These are phyloP conservation scores for Sicus ferrugineus DNA, from an alignment of 2,888 invertebrate genomes.

Conservation along the genomic window DNA sequence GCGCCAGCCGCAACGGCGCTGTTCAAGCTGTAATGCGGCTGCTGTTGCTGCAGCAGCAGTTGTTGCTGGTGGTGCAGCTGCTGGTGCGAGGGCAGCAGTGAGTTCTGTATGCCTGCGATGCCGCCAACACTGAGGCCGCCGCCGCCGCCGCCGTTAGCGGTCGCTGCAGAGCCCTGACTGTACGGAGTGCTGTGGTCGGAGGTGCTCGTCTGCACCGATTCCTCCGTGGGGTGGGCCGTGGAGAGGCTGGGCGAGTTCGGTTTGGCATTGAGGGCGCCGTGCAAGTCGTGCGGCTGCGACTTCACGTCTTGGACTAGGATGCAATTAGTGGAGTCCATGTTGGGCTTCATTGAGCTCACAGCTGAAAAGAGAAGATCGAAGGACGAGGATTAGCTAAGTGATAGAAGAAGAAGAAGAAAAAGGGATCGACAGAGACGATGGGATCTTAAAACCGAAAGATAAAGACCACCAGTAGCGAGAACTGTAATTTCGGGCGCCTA, in stretches of 20 bases:
- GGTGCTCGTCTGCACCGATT: constrained; percentile 77
- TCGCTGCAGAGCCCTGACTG: constrained; percentile 30
- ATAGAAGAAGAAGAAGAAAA: too few relatives aligned
- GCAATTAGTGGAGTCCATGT: constrained; percentile 87
- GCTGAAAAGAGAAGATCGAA: constrained; percentile 70
- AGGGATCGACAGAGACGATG: not conserved
- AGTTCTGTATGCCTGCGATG: constrained; percentile 46
- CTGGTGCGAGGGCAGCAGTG: constrained; percentile 49
- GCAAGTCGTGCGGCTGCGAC: constrained; percentile 86
- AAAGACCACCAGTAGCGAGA: too few relatives aligned
- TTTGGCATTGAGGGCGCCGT: constrained; percentile 66
- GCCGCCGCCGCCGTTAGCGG: constrained; percentile 25
- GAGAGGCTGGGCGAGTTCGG: constrained; percentile 47
- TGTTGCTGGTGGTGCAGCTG: constrained; percentile 68
- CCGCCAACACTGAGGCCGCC: constrained; percentile 36
- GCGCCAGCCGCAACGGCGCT: constrained; percentile 37
- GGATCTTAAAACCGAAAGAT: not conserved
- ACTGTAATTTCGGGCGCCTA: too few relatives aligned
- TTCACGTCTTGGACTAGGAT: constrained; percentile 81
- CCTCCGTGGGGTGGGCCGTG: constrained; percentile 77
- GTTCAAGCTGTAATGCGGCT: constrained; percentile 53
- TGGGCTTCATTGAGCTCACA: constrained; percentile 88
- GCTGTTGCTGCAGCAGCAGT: constrained; percentile 68
- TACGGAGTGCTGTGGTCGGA: constrained; percentile 72
- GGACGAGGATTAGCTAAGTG: not conserved